These are phyloP conservation scores for Tangara arthus DNA, from an alignment of 2,797 vertebrate species.

Conservation along the genomic window DNA sequence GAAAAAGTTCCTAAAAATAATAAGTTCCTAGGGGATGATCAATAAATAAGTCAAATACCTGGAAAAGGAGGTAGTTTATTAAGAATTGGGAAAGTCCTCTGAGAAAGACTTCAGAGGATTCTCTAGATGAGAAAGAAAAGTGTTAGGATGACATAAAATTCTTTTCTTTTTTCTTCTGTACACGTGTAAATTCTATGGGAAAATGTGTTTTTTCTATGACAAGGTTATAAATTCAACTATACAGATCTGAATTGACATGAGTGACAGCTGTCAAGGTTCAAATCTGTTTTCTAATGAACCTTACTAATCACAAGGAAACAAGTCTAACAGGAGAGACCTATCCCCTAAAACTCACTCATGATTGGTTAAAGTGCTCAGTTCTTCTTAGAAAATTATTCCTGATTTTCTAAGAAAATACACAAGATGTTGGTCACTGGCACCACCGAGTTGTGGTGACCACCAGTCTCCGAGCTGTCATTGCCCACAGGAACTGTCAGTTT, in stretches of 20 bases:
- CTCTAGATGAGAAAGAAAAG: not conserved
- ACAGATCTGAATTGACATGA: not conserved
- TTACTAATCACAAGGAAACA: not conserved
- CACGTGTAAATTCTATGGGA: not conserved
- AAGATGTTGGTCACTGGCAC: not conserved
- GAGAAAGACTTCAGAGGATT: not conserved
- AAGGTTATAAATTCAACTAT: not conserved
- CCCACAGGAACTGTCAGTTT: not conserved
- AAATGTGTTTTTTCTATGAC: not conserved
- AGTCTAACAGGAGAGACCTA: not conserved
- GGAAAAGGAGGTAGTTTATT: not conserved
- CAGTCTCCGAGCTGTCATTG: not conserved
- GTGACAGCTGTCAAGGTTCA: not conserved
- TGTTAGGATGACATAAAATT: not conserved
- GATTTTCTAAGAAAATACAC: slow-evolving; percentile 33
- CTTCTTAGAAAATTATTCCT: not conserved
- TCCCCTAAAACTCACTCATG: not conserved
- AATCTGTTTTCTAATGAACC: not conserved
- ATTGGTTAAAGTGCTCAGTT: not conserved
- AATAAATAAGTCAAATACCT: not conserved
- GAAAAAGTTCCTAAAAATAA: not conserved
- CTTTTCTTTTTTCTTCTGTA: not conserved
- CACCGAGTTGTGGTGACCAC: not conserved
- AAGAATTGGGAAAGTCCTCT: not conserved
- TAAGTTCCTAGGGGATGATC: not conserved